Base-by-base conservation (phyloP, 2,113 vertebrate species). In the Zapus hudsonius region DNA sequence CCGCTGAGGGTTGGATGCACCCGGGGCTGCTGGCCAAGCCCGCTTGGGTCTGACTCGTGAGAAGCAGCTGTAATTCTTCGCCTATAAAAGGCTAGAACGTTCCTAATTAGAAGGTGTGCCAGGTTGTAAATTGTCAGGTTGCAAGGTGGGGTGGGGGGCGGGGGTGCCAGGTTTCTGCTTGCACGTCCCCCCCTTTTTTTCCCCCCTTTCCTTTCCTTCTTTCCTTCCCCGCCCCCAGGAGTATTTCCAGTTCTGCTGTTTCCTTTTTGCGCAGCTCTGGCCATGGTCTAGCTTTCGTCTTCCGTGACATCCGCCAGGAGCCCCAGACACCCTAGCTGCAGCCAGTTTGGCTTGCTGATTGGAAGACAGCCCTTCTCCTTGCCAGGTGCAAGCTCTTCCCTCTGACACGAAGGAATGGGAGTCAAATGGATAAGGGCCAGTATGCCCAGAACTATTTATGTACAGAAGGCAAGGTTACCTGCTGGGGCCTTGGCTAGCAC, bases 41-140 rank as follows among this genome's bases (percentile, higher is more conserved):
- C 57, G 72, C 57, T 88, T 91, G 86, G 72, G 22, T 91, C 55
- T 80, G 52, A 11, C 57, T 29, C 75, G 73, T 85, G 93, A 93
- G 83, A 84, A 90, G 81, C 78, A 83, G 87, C 89, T 90, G 69
- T 33, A 79, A 74, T 74, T 92, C 95, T 95, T 85, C 63, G 42
- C 42, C 90, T 84, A 20, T 94, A 78, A 95, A 95, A 96, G 93
- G 47, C 42, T n/a, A 72, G 91, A 87, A 75, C 59, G n/a, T 67
- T 81, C 83, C 88, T 95, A 93, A 94, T 94, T 93, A 95, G 93
- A 87, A 93, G 95, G 91, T 87, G 76, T 81, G 42, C 73, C 73
- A 66, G 91, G 89, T 78, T 91, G 94, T 93, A 96, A 95, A 94
- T 96, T 86, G 94, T 88, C 92, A 87, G 91, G 92, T 90, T 92